A percentile compares a stretch with the other conserved stretches of the same genome.
These are phyloP conservation scores for Pseudorectes ferrugineus DNA, from an alignment of 2,113 vertebrate species.

Conservation along the genomic window DNA sequence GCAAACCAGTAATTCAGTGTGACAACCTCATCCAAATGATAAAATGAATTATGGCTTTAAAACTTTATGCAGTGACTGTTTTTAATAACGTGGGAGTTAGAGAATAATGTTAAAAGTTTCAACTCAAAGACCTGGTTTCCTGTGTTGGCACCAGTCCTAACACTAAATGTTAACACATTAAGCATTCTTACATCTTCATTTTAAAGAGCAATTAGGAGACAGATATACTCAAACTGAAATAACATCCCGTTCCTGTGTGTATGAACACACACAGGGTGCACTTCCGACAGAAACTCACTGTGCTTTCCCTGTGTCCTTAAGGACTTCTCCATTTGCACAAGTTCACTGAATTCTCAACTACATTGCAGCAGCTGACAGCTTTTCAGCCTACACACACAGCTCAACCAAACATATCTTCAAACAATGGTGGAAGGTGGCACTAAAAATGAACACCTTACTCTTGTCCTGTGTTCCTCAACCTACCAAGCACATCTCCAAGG, in stretches of 20 bases:
- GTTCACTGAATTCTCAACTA: neutral
- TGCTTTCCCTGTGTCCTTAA: neutral
- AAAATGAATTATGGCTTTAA: neutral
- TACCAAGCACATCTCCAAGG: neutral
- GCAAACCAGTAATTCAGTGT: constrained; percentile 5
- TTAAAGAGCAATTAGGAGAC: constrained; percentile 28
- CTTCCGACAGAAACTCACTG: neutral
- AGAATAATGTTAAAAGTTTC: constrained; percentile 24
- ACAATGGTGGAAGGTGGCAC: neutral
- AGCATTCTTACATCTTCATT: constrained; percentile 29
- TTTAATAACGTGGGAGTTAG: constrained; percentile 4
- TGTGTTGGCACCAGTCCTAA: neutral
- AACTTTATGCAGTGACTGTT: neutral
- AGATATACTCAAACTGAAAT: neutral
- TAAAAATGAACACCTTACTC: neutral
- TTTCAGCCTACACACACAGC: neutral
- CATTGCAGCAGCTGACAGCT: neutral
- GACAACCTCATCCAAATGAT: constrained; percentile 27
- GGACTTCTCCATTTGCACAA: neutral
- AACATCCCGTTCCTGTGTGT: neutral
- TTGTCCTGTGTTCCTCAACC: neutral
- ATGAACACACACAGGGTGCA: neutral
- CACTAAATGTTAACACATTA: constrained; percentile 14
- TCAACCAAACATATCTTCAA: neutral
- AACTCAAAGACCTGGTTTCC: constrained; percentile 36